Evolutionary conservation across 1,140 invertebrate genomes (phyloP).

Genomic region (Drosophila arizonae): DNA sequence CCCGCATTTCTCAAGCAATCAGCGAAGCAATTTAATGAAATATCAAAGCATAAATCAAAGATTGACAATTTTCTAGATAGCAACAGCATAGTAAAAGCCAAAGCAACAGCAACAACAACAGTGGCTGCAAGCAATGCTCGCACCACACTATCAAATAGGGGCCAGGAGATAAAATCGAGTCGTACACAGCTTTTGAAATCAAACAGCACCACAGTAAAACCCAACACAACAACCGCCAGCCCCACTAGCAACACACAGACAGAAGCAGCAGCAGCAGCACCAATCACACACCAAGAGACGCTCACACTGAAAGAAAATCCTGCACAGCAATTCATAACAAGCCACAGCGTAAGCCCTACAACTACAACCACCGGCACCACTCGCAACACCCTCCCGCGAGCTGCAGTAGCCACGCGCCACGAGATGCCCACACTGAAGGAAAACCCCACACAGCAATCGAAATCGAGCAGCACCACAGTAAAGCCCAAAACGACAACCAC

Average conservation of each 20-base stretch:
- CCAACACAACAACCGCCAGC: slow-evolving; percentile 7
- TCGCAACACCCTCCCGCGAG: slow-evolving; percentile 2
- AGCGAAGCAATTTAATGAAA: slow-evolving; percentile 37
- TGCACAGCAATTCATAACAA: neutral
- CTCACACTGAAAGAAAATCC: neutral
- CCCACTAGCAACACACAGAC: slow-evolving; percentile 1
- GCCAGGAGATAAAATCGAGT: slow-evolving; percentile 7
- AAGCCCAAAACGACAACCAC: slow-evolving; percentile 5
- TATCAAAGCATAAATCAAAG: slow-evolving; percentile 58
- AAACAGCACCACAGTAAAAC: slow-evolving; percentile 1
- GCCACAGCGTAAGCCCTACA: neutral
- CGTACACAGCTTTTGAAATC: neutral
- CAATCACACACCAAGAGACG: too few species aligned
- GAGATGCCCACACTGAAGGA: neutral
- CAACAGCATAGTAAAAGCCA: too few species aligned
- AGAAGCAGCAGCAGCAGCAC: neutral
- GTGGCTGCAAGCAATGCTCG: neutral
- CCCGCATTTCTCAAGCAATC: slow-evolving; percentile 30
- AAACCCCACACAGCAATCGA: neutral
- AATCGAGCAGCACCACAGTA: slow-evolving; percentile 1
- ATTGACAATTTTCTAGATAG: slow-evolving; percentile 2
- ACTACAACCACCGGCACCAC: neutral
- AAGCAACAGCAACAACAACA: neutral
- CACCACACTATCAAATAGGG: slow-evolving; percentile 11
- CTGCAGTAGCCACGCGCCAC: slow-evolving; percentile 14